Conservation (phyloP, 2,888 invertebrate species). For the Minunthozetes semirufus region DNA sequence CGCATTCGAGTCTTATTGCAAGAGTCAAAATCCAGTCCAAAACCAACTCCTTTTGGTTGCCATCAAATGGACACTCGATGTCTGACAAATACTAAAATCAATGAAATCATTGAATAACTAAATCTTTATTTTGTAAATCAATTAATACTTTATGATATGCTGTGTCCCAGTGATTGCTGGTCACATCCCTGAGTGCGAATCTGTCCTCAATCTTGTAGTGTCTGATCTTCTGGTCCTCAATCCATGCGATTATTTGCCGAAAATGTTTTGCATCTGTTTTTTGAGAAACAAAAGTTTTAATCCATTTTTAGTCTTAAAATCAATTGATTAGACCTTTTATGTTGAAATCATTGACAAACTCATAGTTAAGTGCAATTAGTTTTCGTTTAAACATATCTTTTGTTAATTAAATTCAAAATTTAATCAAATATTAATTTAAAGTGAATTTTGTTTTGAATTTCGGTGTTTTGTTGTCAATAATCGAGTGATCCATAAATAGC, state of each 20-base stretch:
- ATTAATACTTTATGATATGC: slow-evolving; percentile 54
- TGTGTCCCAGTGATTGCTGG: slow-evolving; percentile 62
- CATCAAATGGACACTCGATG: slow-evolving; percentile 62
- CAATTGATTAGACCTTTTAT: slow-evolving; percentile 56
- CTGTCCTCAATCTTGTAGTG: slow-evolving; percentile 76
- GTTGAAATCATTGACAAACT: slow-evolving; percentile 63
- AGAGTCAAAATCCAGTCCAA: slow-evolving; percentile 77
- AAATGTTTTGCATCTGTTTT: slow-evolving; percentile 69
- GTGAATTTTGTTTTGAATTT: not conserved
- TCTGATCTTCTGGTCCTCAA: slow-evolving; percentile 88
- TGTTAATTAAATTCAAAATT: not conserved
- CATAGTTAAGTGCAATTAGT: slow-evolving; percentile 68
- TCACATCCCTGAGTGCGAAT: slow-evolving; percentile 62
- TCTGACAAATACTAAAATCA: slow-evolving; percentile 62
- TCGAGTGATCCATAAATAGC: too few relatives aligned
- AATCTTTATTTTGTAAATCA: slow-evolving; percentile 39
- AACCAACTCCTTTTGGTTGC: slow-evolving; percentile 58
- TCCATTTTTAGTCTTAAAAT: not conserved
- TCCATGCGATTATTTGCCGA: slow-evolving; percentile 73
- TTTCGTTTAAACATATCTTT: slow-evolving; percentile 65
- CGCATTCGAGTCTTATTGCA: slow-evolving; percentile 74
- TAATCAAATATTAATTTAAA: not conserved
- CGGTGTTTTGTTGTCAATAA: not conserved
- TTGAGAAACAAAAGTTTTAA: not conserved
- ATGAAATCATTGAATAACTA: slow-evolving; percentile 24